phyloP scores from a whole-genome alignment of 2,888 invertebrate species.

The Thera britannica region DNA sequence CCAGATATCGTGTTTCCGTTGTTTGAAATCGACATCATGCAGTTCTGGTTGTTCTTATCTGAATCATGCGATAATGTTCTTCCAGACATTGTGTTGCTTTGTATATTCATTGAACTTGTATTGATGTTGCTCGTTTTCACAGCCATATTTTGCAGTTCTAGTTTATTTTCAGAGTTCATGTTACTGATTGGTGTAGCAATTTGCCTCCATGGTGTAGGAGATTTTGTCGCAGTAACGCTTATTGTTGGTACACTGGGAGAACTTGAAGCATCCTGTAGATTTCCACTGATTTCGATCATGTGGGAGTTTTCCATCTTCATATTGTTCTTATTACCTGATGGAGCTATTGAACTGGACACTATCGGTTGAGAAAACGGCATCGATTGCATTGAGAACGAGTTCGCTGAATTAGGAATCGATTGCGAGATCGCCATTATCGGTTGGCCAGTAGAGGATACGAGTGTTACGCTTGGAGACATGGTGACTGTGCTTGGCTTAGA shows the following conservation, averaged over 20 bases:
- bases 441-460: constrained; percentile 76
- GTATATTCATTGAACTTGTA: constrained; percentile 64
- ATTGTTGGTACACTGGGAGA: constrained; percentile 72
- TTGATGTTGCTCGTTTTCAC: constrained; percentile 65
- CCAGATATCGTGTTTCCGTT: constrained; percentile 59
- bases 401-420: constrained; percentile 67
- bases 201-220: constrained; percentile 80
- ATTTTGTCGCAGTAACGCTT: constrained; percentile 77
- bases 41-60: constrained; percentile 73
- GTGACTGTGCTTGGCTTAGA: constrained; percentile 70
- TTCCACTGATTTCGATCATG: constrained; percentile 79
- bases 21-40: constrained; percentile 67
- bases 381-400: constrained; percentile 75
- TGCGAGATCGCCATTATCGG: constrained; percentile 82
- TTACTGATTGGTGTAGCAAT: constrained; percentile 56
- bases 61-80: constrained; percentile 66
- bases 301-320: constrained; percentile 77
- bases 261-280: constrained; percentile 70
- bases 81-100: constrained; percentile 59
- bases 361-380: constrained; percentile 80
- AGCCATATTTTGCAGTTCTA: constrained; percentile 70
- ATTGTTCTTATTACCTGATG: constrained; percentile 68
- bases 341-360: constrained; percentile 78
- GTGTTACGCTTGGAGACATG: constrained; percentile 76
- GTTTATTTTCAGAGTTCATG: constrained; percentile 62